These are phyloP conservation scores for Raillietiella orientalis DNA, from an alignment of 2,888 invertebrate genomes.

Conservation along the genomic window DNA sequence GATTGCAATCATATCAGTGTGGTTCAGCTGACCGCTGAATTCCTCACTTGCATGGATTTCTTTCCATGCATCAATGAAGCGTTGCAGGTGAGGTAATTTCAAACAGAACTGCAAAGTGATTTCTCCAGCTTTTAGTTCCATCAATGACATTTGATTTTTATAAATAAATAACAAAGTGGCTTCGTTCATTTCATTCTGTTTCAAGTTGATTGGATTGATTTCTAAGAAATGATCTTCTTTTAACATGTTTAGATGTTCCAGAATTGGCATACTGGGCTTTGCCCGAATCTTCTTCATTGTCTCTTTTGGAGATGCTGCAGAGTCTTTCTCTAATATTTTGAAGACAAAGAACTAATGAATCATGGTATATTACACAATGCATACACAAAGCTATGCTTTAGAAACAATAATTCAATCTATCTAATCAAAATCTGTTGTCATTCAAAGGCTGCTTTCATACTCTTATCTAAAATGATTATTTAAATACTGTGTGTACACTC, in stretches of 20 bases:
- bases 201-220: neutral
- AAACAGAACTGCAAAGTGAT: slow-evolving; percentile 47
- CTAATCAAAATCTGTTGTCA: no score
- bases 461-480: no score
- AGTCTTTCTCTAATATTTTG: no score
- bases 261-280: slow-evolving; percentile 32
- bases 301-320: slow-evolving; percentile 20
- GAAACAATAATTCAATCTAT: no score
- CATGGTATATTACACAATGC: no score
- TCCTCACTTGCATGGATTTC: slow-evolving; percentile 29
- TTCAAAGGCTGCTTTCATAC: no score
- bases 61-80: slow-evolving; percentile 25
- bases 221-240: slow-evolving; percentile 12
- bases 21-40: slow-evolving; percentile 27
- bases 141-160: slow-evolving; percentile 15
- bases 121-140: slow-evolving; percentile 47
- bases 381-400: no score
- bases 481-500: no score
- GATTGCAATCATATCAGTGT: slow-evolving; percentile 35
- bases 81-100: slow-evolving; percentile 29
- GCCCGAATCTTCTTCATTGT: slow-evolving; percentile 20
- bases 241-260: slow-evolving; percentile 35
- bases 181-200: neutral
- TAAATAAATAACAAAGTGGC: slow-evolving; percentile 2
- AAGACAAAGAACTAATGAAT: no score